phyloP scores from a whole-genome alignment of 35 echinoderm and acorn worm genomes.

The Apostichopus parvimensis region DNA sequence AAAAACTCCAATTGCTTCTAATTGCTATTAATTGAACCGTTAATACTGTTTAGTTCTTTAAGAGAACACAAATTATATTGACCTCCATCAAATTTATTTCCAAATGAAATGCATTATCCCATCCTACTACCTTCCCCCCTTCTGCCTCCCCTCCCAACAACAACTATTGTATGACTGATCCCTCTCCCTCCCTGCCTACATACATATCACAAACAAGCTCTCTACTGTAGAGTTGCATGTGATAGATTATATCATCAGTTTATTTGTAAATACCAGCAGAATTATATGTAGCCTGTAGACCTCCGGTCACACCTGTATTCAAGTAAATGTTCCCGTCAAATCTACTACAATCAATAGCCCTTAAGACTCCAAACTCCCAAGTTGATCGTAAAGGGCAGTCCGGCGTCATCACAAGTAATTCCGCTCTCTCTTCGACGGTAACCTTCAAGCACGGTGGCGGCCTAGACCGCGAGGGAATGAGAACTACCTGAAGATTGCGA shows the following conservation, averaged over 20 bases:
- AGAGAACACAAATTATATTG: no score
- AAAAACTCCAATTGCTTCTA: no score
- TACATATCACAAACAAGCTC: no score
- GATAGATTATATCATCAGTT: neutral
- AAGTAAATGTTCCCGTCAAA: neutral
- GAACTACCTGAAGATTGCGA: neutral
- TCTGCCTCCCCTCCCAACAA: no score
- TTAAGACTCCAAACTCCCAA: neutral
- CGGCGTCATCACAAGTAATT: neutral
- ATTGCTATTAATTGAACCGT: no score
- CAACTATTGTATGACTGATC: no score
- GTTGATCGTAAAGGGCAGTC: neutral
- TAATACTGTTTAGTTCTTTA: no score
- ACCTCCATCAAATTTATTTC: no score
- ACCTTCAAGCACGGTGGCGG: neutral
- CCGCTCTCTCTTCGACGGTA: neutral
- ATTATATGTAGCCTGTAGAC: neutral
- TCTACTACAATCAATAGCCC: neutral
- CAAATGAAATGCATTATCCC: no score
- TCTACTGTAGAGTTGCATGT: no score
- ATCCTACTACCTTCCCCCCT: no score
- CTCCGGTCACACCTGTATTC: neutral
- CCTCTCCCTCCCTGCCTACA: no score
- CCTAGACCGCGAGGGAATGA: neutral
- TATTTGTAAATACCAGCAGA: neutral